Conservation (phyloP, 2,797 vertebrate species). For the Odontamblyopus rebecca region DNA sequence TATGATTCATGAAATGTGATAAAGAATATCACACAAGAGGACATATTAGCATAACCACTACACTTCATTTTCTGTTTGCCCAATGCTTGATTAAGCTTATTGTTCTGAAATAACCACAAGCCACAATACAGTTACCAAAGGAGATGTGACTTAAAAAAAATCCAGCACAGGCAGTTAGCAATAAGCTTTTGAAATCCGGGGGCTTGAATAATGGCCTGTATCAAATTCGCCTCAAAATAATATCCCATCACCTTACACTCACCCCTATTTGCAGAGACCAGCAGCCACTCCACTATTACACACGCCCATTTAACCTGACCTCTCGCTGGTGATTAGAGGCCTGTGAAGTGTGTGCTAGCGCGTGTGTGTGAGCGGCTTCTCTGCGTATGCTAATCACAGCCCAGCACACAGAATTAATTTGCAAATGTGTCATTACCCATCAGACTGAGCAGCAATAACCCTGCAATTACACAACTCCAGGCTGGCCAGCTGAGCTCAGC, state of each 20-base stretch:
- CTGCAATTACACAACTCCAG: slow-evolving; percentile 92
- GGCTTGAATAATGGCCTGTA: slow-evolving; percentile 14
- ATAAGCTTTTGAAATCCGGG: slow-evolving; percentile 1
- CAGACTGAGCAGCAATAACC: slow-evolving; percentile 93
- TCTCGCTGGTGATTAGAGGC: slow-evolving; percentile 66
- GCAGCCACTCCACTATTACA: slow-evolving; percentile 49
- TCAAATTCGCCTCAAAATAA: slow-evolving; percentile 46
- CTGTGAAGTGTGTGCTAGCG: slow-evolving; percentile 51
- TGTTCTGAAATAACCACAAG: neutral
- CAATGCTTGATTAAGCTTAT: slow-evolving; percentile 4
- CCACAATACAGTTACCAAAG: neutral
- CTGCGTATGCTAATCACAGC: slow-evolving; percentile 88
- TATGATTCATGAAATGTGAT: neutral
- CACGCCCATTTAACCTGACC: slow-evolving; percentile 69
- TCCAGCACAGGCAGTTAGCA: slow-evolving; percentile 10
- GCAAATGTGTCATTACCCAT: slow-evolving; percentile 99
- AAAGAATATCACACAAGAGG: neutral
- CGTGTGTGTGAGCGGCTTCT: slow-evolving; percentile 74
- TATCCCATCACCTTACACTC: slow-evolving; percentile 59
- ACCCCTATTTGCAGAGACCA: slow-evolving; percentile 58
- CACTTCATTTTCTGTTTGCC: slow-evolving; percentile 2
- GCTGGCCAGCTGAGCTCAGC: slow-evolving; percentile 80
- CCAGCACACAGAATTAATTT: slow-evolving; percentile 96
- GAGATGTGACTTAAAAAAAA: neutral
- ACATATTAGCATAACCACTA: neutral